Evolutionary conservation across 2,888 invertebrate genomes (phyloP).

Genomic region (Ectropis crepuscularia): DNA sequence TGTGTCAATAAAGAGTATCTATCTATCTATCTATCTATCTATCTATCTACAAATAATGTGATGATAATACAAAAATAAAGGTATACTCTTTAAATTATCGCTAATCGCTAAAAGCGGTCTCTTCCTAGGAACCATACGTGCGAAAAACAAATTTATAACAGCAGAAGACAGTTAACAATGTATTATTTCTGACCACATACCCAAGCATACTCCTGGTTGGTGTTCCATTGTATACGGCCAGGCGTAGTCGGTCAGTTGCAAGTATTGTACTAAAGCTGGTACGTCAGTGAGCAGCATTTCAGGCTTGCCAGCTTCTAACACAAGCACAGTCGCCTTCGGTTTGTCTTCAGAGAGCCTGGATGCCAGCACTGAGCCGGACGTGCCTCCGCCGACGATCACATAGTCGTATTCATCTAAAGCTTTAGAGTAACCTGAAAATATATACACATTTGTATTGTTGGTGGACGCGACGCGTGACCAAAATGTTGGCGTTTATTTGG

Average conservation of each 20-base stretch:
- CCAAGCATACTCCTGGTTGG: conserved; percentile 83
- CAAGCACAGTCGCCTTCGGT: conserved; percentile 81
- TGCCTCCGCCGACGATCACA: conserved; percentile 88
- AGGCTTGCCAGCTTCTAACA: conserved; percentile 86
- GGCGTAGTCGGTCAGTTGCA: conserved; percentile 85
- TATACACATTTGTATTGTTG: too few relatives aligned
- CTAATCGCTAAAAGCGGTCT: too few relatives aligned
- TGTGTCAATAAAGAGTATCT: too few relatives aligned
- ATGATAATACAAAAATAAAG: too few relatives aligned
- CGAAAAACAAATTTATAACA: too few relatives aligned
- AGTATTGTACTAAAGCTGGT: conserved; percentile 83
- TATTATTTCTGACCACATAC: conserved; percentile 46
- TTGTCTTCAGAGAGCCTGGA: conserved; percentile 87
- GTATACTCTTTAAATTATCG: too few relatives aligned
- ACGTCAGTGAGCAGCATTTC: conserved; percentile 83
- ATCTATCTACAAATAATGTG: too few relatives aligned
- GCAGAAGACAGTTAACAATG: too few relatives aligned
- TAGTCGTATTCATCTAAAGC: conserved; percentile 86
- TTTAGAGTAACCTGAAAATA: conserved; percentile 56
- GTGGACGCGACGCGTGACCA: too few relatives aligned
- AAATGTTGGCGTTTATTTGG: too few relatives aligned
- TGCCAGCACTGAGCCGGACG: conserved; percentile 89
- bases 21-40: too few relatives aligned
- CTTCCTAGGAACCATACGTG: too few relatives aligned
- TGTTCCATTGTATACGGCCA: conserved; percentile 87